These are phyloP conservation scores for Pachydiplax longipennis DNA, from an alignment of 2,888 invertebrate species.

Conservation along the genomic window DNA sequence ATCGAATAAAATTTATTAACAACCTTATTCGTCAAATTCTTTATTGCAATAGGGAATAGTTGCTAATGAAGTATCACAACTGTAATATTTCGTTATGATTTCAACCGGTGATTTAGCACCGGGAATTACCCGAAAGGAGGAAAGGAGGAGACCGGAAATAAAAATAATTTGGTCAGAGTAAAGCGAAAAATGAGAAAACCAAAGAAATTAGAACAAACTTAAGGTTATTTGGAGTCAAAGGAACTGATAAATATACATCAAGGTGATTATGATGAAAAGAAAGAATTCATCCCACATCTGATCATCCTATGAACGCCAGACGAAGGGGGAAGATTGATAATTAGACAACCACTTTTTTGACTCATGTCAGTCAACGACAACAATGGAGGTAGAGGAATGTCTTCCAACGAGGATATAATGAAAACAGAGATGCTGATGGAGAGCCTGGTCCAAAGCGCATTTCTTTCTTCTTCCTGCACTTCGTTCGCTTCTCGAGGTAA, in stretches of 20 bases:
- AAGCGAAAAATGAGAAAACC: no score
- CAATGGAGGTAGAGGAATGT: neutral
- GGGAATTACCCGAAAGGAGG: no score
- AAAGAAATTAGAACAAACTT: no score
- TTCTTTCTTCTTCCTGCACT: neutral
- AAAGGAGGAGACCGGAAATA: no score
- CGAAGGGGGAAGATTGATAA: neutral
- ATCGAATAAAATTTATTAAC: no score
- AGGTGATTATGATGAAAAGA: neutral
- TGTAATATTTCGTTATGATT: no score
- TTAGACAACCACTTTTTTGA: neutral
- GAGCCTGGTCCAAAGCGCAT: neutral
- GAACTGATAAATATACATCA: neutral
- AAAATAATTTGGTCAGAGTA: no score
- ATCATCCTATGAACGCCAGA: neutral
- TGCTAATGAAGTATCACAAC: no score
- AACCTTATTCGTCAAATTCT: no score
- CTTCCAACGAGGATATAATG: neutral
- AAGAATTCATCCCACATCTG: neutral
- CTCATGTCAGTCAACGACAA: neutral
- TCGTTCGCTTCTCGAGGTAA: neutral
- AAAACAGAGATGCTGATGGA: neutral
- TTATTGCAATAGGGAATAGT: no score
- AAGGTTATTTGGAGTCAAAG: neutral
- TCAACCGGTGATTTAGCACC: no score